Base-by-base conservation (phyloP, 1,140 invertebrate species). In the Argopecten irradians region DNA sequence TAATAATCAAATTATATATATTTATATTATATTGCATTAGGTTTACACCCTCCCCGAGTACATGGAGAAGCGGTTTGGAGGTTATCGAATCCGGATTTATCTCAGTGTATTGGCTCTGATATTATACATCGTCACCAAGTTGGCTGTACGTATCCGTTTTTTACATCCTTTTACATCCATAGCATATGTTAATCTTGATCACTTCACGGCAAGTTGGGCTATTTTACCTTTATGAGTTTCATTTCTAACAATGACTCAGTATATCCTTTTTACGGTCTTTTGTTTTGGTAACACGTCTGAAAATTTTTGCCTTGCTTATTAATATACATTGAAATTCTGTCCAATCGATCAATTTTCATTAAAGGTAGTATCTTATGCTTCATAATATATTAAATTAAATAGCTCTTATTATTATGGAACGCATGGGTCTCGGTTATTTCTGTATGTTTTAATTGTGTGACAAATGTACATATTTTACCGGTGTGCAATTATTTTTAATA, bases 11-110 rank as follows among this genome's bases (percentile, higher is more conserved):
- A 14, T 14, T 14, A 55, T 55, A 55, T 55, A n/a, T 14, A 55
- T 14, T 16, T 0, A 19, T 85, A 11, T 8, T 71, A 16, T 35
- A 14, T 34, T 86, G 83, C 86, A 87, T 19, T 85, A 96, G 96
- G 96, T 97, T 19, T 97, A 95, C 93, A 97, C 97, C 7, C 95
- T 97, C 93, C 97, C 97, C 5, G 97, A 97, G 92, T 97, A 96
- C 92, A 93, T 97, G 83, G 95, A 95, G 87, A 96, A 96, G 88
- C 92, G 97, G 85, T 97, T 97, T 93, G 96, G 96, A 7, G 96
- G 97, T 28, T 94, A 96, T 87, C 92, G 97, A 84, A 96, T 97
- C 55, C 92, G 96, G 82, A 94, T 96, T 19, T 97, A 96, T 91
- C 94, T 97, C 35, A 96, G 96, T 84, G 94, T 96, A 87, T 93